phyloP scores from a whole-genome alignment of 1,140 invertebrate species.

The Eubasilissa regina region DNA sequence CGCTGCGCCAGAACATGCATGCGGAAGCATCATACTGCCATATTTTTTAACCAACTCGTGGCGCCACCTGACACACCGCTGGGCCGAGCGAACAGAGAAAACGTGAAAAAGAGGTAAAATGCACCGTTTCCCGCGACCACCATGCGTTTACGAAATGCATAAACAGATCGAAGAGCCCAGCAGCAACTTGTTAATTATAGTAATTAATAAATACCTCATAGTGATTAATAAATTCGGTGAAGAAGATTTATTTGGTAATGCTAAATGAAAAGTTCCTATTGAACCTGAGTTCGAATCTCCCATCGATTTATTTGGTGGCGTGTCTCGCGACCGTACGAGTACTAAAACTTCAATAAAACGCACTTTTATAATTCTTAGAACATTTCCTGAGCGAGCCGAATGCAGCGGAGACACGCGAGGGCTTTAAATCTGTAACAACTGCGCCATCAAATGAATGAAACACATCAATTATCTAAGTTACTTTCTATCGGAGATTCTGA shows the following conservation, averaged over 20 bases:
- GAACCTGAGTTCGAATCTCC: slow-evolving; percentile 2
- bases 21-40: too few relatives aligned
- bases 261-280: neutral
- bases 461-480: slow-evolving; percentile 11
- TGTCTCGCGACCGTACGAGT: neutral
- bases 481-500: slow-evolving; percentile 26
- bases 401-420: slow-evolving; percentile 9
- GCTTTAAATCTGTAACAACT: slow-evolving; percentile 22
- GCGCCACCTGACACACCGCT: too few relatives aligned
- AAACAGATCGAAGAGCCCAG: too few relatives aligned
- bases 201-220: too few relatives aligned
- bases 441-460: slow-evolving; percentile 23
- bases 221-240: neutral
- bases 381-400: neutral
- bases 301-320: slow-evolving; percentile 11
- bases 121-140: too few relatives aligned
- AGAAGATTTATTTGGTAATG: neutral
- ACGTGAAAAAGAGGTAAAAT: too few relatives aligned
- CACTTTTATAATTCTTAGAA: slow-evolving; percentile 2
- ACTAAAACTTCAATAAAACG: neutral
- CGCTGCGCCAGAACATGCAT: too few relatives aligned
- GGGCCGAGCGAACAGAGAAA: too few relatives aligned
- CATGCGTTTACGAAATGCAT: too few relatives aligned
- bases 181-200: too few relatives aligned
- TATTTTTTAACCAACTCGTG: too few relatives aligned